Evolutionary conservation across 1,140 invertebrate species (phyloP), one percentile per base, ranked within the genome.

Genomic region (Trichogramma pretiosum): DNA sequence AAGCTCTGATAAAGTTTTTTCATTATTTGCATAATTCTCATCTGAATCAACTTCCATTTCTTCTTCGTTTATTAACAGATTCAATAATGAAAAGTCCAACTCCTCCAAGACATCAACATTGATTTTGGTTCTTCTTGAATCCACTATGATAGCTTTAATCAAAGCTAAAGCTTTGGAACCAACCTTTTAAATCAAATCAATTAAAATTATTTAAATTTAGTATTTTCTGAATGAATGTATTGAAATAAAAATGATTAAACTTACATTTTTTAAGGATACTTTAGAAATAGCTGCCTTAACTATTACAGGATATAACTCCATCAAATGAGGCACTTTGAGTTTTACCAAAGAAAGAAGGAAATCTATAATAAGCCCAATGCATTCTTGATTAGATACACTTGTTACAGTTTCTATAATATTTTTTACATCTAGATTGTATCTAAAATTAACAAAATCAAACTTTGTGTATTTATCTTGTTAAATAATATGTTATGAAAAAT

Each of bases 261-360:
- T 26, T 54, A 68, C 67, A 48, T 63, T 54, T 54, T 70, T 59
- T n/a, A 61, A 55, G 30, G 71, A 61, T 8, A 77, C 57, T 69
- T 72, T 74, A 7, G 60, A 63, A 45, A 76, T 61, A 7, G 74
- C 68, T 13, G 65, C 46, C 50, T 60, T 65, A 8, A 74, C 61
- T 26, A 74, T 65, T 19, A 42, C 42, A 13, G 69, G 54, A 61
- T 76, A 73, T 1, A 75, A 55, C 24, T 45, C 39, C 7, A 59
- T 37, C 19, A 77, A 47, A 35, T 62, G 50, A 13, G 65, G 43
- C 4, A 73, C 33, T 57, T 70, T 65, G 5, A 73, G 44, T 48
- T 70, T 67, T 18, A 76, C 58, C 2, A 78, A 46, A 0, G 65
- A 70, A 19, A 66, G 38, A 22, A 79, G 60, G 58, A 79, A 77